Evolutionary conservation across 2,888 invertebrate species (phyloP).

Genomic region (Drosophila basisetae): DNA sequence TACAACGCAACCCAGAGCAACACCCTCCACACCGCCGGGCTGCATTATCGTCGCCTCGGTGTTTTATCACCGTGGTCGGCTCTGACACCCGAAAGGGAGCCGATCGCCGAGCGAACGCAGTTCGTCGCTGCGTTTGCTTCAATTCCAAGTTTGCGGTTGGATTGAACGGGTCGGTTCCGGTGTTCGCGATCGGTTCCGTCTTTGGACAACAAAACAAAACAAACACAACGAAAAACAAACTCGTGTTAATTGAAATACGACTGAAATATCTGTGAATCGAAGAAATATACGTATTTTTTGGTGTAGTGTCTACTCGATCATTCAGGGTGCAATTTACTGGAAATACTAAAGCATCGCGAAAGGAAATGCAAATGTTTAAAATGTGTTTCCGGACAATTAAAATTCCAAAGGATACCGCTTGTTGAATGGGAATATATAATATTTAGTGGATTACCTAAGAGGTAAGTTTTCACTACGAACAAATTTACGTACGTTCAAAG

Average conservation of each 20-base stretch:
- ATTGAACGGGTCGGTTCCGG: constrained; percentile 69
- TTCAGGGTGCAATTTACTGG: constrained; percentile 2
- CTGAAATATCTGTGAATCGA: constrained; percentile 39
- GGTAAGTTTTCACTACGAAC: constrained; percentile 38
- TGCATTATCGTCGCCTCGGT: constrained; percentile 44
- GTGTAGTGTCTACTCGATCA: constrained; percentile 24
- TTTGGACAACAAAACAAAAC: constrained; percentile 16
- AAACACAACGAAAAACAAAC: constrained; percentile 19
- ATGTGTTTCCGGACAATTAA: constrained; percentile 20
- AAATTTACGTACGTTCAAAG: neutral
- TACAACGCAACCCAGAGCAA: neutral
- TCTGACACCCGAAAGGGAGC: constrained; percentile 47
- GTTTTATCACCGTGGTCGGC: constrained; percentile 62
- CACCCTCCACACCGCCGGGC: neutral
- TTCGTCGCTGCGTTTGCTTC: constrained; percentile 46
- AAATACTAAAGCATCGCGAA: constrained; percentile 8
- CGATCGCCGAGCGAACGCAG: constrained; percentile 35
- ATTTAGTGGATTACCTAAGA: constrained; percentile 51
- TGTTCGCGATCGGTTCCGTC: constrained; percentile 23
- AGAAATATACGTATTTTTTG: constrained; percentile 9
- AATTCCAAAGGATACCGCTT: constrained; percentile 25
- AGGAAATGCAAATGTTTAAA: constrained; percentile 10
- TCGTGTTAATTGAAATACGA: constrained; percentile 57
- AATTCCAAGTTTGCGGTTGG: constrained; percentile 72
- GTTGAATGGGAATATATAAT: constrained; percentile 60